Percentiles rank a stretch among this genome's conserved stretches.
Conservation (phyloP, 2,797 vertebrate genomes). For the Telmatherina bonti region DNA sequence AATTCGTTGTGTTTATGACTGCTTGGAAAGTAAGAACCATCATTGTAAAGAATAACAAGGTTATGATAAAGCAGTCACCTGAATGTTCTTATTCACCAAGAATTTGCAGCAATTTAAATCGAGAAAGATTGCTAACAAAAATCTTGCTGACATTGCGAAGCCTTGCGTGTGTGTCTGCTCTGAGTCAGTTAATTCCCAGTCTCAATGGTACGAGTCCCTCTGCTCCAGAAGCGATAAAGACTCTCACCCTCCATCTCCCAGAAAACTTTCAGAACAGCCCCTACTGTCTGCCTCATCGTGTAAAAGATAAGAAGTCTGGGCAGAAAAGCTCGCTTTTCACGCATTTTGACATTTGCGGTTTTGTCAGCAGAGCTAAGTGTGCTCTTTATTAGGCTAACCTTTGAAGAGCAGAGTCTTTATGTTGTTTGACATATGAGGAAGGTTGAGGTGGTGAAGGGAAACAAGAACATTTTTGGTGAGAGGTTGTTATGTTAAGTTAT, state of each 20-base stretch:
- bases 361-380: conserved; percentile 44
- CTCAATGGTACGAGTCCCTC: conserved; percentile 11
- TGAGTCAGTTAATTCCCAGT: conserved; percentile 8
- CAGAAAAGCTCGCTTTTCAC: conserved; percentile 53
- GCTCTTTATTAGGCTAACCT: conserved; percentile 72
- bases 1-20: background rate
- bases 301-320: conserved; percentile 41
- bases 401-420: conserved; percentile 63
- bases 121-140: background rate
- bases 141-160: background rate
- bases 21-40: rapidly evolving
- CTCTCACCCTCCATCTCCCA: conserved; percentile 38
- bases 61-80: background rate
- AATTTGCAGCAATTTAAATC: background rate
- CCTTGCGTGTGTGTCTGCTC: background rate
- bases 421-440: conserved; percentile 62
- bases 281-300: conserved; percentile 19
- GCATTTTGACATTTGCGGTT: conserved; percentile 68
- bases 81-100: rapidly evolving
- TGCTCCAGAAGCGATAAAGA: conserved; percentile 45
- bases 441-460: conserved; percentile 40
- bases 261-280: conserved; percentile 20
- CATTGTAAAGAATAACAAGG: background rate
- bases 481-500: conserved; percentile 57
- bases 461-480: conserved; percentile 37